Evolutionary conservation across 2,888 invertebrate genomes (phyloP), one percentile per base, ranked within the genome.

Genomic region (Microplitis manilae): DNA sequence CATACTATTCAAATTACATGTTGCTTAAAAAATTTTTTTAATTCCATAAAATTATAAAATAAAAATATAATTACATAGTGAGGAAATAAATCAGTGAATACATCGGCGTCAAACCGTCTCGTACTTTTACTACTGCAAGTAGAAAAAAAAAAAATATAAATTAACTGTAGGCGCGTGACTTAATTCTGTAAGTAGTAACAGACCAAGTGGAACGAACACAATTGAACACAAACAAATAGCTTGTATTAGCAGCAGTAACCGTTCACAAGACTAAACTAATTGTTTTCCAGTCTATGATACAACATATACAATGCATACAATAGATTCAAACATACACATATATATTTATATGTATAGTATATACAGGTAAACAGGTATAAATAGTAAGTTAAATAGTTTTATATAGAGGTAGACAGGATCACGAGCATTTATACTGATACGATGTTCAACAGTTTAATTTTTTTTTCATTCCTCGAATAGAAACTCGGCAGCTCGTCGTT

Each of bases 91-190:
- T 9, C n/a, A 68, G 41, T 20, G 17, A 68, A 50, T 68, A 17
- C 17, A 8, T 30, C 15, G 68, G 68, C 68, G 68, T 68, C 68
- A 68, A 39, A 40, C 40, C 40, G 68, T 68, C 68, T 68, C 68
- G 40, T 15, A 68, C 40, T 41, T 15, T 13, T 17, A 41, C 50
- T 50, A 41, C 50, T 50, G 50, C 68, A 68, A 68, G 68, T 68
- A 17, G 68, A 68, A 68, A 68, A 40, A 68, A 30, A 30, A 30
- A 30, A 30, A 30, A 30, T 30, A 30, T 30, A 30, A 50, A 50
- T 50, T 50, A 50, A 50, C 50, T 9, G 50, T 41, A 68, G 17
- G 41, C 41, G 41, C 68, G 68, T 68, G 17, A 68, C 41, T 41
- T 40, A 40, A 68, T 68, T 68, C 68, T 13, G 41, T 68, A 41